These are phyloP conservation scores for Lytechinus pictus DNA, from an alignment of 35 echinoderm and acorn worm genomes.

Conservation along the genomic window DNA sequence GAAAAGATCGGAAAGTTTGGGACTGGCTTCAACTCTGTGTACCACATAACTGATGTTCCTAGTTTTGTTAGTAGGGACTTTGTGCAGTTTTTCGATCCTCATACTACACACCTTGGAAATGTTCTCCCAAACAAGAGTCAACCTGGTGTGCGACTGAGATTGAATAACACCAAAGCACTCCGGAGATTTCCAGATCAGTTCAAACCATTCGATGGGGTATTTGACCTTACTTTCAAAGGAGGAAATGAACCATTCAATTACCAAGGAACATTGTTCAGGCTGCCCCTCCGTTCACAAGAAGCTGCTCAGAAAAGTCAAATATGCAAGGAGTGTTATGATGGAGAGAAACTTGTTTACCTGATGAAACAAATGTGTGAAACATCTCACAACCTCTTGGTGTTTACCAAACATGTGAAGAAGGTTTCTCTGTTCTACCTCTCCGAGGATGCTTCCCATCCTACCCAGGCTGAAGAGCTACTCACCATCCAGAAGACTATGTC, in stretches of 20 bases:
- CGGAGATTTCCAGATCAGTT: slow-evolving; percentile 77
- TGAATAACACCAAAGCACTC: not conserved
- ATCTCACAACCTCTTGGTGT: slow-evolving; percentile 64
- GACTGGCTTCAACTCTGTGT: slow-evolving; percentile 87
- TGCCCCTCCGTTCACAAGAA: slow-evolving; percentile 64
- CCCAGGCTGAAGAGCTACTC: not conserved
- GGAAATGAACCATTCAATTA: not conserved
- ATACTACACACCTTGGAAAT: slow-evolving; percentile 55
- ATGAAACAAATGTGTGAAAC: slow-evolving; percentile 47
- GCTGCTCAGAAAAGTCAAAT: slow-evolving; percentile 39
- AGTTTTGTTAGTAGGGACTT: slow-evolving; percentile 71
- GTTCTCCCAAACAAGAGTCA: not conserved
- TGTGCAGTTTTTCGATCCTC: slow-evolving; percentile 80
- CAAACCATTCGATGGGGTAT: slow-evolving; percentile 69
- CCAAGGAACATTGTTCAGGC: slow-evolving; percentile 73
- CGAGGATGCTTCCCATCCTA: not conserved
- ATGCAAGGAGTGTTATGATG: slow-evolving; percentile 41
- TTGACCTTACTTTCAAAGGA: slow-evolving; percentile 65
- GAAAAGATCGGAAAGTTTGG: slow-evolving; percentile 89
- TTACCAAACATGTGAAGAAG: slow-evolving; percentile 80
- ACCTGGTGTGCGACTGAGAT: slow-evolving; percentile 64
- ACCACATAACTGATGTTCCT: slow-evolving; percentile 92
- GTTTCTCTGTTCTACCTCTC: slow-evolving; percentile 62
- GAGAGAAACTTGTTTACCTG: not conserved
- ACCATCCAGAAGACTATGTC: not conserved